Evolutionary conservation across 2,113 vertebrate species (phyloP).

Genomic region (Rhynchomys soricoides): DNA sequence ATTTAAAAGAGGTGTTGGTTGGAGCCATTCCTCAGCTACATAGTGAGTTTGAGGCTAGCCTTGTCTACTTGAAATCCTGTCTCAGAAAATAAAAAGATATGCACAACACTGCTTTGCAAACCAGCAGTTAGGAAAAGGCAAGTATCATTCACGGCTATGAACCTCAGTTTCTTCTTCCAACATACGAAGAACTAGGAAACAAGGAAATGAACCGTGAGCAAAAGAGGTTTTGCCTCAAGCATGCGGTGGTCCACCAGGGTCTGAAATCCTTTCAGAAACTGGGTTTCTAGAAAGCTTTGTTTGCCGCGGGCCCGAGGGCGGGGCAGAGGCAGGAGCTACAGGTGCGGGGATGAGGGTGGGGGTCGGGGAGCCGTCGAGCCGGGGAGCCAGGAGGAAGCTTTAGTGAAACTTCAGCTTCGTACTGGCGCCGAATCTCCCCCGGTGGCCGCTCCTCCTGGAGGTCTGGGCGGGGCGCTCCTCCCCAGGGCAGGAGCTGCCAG

Average conservation of each 20-base stretch:
- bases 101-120: not conserved
- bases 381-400: not conserved
- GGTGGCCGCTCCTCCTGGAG: constrained; percentile 66
- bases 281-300: not conserved
- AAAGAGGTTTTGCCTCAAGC: fast-evolving
- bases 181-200: not conserved
- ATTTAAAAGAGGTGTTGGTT: not conserved
- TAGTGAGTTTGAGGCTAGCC: not conserved
- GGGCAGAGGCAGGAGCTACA: not conserved
- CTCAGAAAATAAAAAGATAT: not conserved
- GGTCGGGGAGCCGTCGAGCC: not conserved
- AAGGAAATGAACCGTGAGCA: not conserved
- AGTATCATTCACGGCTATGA: not conserved
- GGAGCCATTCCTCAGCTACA: not conserved
- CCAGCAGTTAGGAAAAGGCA: not conserved
- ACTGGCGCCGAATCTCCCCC: constrained; percentile 26
- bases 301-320: not conserved
- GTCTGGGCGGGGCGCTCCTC: constrained; percentile 55
- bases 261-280: not conserved
- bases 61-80: not conserved
- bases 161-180: not conserved
- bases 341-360: not conserved
- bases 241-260: not conserved
- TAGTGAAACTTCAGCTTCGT: not conserved
- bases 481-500: constrained; percentile 50